Base-by-base conservation (phyloP, 1,140 invertebrate species). In the Drosophila lowei region DNA sequence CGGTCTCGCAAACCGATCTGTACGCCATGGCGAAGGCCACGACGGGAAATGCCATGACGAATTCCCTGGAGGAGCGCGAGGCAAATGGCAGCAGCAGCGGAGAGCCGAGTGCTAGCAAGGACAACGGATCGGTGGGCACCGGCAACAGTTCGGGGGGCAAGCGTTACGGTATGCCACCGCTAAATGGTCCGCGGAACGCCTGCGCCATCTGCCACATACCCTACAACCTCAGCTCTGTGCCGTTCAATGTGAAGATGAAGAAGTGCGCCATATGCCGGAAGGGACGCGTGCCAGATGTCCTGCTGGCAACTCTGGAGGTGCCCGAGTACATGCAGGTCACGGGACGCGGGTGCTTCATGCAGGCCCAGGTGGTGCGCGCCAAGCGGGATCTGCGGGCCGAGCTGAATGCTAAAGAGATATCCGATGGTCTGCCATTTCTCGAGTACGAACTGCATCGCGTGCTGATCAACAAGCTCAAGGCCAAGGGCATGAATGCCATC, bases 391-490 rank as follows among this genome's bases (percentile, higher is more conserved):
- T 95, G 7, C 94, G 95, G 49, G 95, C 96, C 2, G 98, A 99
- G 92, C 93, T 96, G 2, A 97, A 96, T 90, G 98, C 98, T 3
- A 96, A 98, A 89, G 97, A 99, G 92, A 97, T 99, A 59, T 98
- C 97, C 6, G 96, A 97, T 91, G 95, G 95, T 59, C 92, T 99
- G 44, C 98, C 98, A 1, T 99, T 99, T 92, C 91, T 99, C 46
- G 98, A 99, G 91, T 99, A 99, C 92, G 98, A 99, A 91, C 92
- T 99, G 25, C 97, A 99, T 91, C 95, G 97, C 68, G 94, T 98
- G 78, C 92, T 99, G 9, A 93, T 98, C 2, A 98, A 97, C 81
- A 99, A 98, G 91, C 92, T 99, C 0, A 95, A 96, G 91, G 95
- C 98, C 64, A 97, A 97, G 89, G 98, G 97, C 13, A 97, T 98